A percentile compares a stretch with the other conserved stretches of the same genome.
Evolutionary conservation across 2,113 vertebrate genomes (phyloP).

Genomic region (Onychostruthus taczanowskii): DNA sequence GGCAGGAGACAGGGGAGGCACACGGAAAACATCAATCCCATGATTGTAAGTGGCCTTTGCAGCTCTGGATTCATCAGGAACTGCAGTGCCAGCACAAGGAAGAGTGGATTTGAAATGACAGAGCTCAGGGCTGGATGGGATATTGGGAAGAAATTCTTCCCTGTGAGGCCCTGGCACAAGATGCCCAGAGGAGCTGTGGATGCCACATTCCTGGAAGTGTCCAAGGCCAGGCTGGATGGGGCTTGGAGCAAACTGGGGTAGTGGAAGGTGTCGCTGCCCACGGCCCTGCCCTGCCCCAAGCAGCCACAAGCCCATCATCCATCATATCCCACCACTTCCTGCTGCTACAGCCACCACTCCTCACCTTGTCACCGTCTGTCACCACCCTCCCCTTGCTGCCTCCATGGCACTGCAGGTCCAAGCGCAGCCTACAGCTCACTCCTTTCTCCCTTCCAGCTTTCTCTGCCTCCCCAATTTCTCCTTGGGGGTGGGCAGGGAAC

Average conservation of each 20-base stretch:
- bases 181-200: not conserved
- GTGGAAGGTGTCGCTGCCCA: not conserved
- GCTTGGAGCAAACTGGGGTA: not conserved
- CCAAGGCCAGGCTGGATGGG: not conserved
- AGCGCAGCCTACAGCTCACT: not conserved
- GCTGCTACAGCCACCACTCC: not conserved
- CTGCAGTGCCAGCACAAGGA: not conserved
- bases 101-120: not conserved
- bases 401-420: not conserved
- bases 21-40: not conserved
- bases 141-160: not conserved
- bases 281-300: not conserved
- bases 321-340: accelerated
- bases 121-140: not conserved
- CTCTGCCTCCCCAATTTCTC: not conserved
- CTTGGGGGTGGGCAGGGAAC: not conserved
- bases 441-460: not conserved
- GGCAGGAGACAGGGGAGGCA: not conserved
- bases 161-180: not conserved
- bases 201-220: not conserved
- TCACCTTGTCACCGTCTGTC: not conserved
- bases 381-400: not conserved
- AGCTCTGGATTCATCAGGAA: not conserved
- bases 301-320: no score
- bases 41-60: accelerated